Conservation (phyloP, 1,140 invertebrate species). For the Aethina tumida region DNA sequence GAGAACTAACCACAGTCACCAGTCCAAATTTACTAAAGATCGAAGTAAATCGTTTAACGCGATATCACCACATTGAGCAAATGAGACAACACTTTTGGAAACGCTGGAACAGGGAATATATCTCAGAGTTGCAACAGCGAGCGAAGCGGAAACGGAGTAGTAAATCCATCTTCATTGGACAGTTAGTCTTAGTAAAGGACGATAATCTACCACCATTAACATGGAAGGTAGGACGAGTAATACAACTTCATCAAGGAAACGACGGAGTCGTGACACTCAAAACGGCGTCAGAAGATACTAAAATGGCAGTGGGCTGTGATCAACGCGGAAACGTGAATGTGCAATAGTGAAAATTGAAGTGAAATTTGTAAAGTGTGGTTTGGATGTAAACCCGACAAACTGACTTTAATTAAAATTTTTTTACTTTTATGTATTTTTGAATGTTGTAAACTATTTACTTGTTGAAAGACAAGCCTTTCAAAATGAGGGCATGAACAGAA, state of each 20-base stretch:
- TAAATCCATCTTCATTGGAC: not conserved
- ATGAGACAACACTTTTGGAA: slow-evolving; percentile 25
- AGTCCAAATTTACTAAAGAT: slow-evolving; percentile 8
- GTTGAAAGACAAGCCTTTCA: too few relatives aligned
- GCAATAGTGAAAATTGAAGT: too few relatives aligned
- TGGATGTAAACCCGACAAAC: too few relatives aligned
- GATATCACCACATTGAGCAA: slow-evolving; percentile 22
- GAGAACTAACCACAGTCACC: slow-evolving; percentile 8
- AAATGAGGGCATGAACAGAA: too few relatives aligned
- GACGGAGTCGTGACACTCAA: slow-evolving; percentile 19
- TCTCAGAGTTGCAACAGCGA: slow-evolving; percentile 18
- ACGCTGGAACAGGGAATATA: slow-evolving; percentile 22
- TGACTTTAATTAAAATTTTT: too few relatives aligned
- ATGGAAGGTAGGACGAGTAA: slow-evolving; percentile 30
- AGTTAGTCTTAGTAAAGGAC: slow-evolving; percentile 22
- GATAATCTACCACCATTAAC: slow-evolving; percentile 21
- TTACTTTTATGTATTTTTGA: too few relatives aligned
- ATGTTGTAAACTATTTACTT: too few relatives aligned
- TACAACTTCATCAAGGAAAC: slow-evolving; percentile 27
- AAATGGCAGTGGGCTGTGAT: too few relatives aligned
- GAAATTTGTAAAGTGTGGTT: too few relatives aligned
- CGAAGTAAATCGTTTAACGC: slow-evolving; percentile 14
- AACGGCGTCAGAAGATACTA: too few relatives aligned
- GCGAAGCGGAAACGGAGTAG: slow-evolving; percentile 20
- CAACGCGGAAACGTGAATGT: too few relatives aligned